Base-by-base conservation (phyloP, 1,140 invertebrate species). In the Bemisia tabaci region DNA sequence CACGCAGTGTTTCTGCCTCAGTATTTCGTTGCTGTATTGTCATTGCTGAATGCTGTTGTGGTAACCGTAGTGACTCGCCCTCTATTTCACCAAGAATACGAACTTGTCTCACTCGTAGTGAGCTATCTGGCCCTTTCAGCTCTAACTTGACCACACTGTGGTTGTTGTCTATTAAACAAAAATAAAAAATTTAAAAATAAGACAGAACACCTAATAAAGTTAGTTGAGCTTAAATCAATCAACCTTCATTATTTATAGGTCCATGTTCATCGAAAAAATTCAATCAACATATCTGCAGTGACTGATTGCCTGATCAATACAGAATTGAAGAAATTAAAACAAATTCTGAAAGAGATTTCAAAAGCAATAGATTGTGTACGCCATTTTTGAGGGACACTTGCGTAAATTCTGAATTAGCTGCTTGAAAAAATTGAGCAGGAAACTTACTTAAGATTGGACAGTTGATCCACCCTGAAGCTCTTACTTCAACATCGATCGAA, bases 101-200 rank as follows among this genome's bases (percentile, higher is more conserved):
- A 69, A 98, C 84, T 77, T 97, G 95, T 1, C 95, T 82, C 1
- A 97, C 83, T 17, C 95, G 81, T 21, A 97, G 81, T 1, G 90
- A 91, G 72, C 93, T 89, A 77, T 97, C 94, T 0, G 91, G 89
- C 0, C 95, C 95, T 74, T 93, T 93, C 2, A 97, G 75, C 77
- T 96, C 92, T 58, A 97, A 77, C 23, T 89, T 83, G 23, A 94
- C 78, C 0, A 86, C 79, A 22, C 76, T 74, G 65, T 85, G 81
- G 2, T 76, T 73, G 12, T 72, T 67, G 73, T 84, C 83, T 84
- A 62, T 11, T 60, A 70, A 69, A 68, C 12, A 39, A 33, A 67
- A 67, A 63, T 59, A 68, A 66, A 60, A 62, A 69, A 66, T 59
- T 39, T 64, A 65, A 5, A 60, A 33, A 21, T 9, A 1, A 61